phyloP scores from a whole-genome alignment of 2,113 vertebrate genomes.

The Fregetta grallaria region DNA sequence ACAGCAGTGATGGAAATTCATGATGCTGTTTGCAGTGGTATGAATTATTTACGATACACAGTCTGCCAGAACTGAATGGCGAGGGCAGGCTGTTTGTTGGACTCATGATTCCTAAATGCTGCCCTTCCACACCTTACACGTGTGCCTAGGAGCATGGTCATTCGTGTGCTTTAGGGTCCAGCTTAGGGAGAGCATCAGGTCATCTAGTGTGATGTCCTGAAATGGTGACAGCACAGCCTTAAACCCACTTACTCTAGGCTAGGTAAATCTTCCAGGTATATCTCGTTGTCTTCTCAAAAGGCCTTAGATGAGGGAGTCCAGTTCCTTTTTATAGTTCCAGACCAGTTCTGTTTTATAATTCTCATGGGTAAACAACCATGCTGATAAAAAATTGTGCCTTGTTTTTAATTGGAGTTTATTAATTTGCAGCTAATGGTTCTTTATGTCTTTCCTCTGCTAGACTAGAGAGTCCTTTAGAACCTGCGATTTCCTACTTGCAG shows the following conservation, averaged over 20 bases:
- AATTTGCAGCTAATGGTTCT: background rate
- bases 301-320: background rate
- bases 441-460: background rate
- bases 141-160: background rate
- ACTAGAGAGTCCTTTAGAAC: background rate
- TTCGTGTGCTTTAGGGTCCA: background rate
- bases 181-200: background rate
- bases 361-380: background rate
- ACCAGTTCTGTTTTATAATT: background rate
- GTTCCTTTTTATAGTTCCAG: background rate
- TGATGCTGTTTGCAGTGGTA: background rate
- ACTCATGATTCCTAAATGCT: rapidly evolving
- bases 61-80: background rate
- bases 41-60: background rate
- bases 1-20: slow-evolving; percentile 27
- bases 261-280: background rate
- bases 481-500: background rate
- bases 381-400: background rate
- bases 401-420: background rate
- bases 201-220: background rate
- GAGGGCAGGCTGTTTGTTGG: background rate
- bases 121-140: rapidly evolving
- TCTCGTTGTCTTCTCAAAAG: background rate
- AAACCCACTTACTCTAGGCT: background rate
- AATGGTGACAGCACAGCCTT: background rate